Evolutionary conservation across 2,113 vertebrate genomes (phyloP).

Genomic region (Chinchilla lanigera): DNA sequence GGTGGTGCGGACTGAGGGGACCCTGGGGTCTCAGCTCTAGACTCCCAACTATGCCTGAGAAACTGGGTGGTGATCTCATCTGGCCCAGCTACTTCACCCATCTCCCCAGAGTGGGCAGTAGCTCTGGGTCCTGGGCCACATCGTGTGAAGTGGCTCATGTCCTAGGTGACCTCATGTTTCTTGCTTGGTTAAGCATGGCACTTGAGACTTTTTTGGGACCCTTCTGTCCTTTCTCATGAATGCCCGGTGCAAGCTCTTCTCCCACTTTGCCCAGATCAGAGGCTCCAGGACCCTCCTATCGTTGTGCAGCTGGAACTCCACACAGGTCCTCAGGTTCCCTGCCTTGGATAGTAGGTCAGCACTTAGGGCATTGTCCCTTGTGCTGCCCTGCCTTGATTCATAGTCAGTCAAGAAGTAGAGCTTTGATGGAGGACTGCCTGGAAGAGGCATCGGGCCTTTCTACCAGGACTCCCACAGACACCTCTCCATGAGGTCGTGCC

Average conservation of each 20-base stretch:
- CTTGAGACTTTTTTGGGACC: too few species aligned
- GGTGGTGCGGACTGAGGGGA: too few species aligned
- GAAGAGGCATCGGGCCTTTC: not conserved
- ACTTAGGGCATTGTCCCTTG: too few species aligned
- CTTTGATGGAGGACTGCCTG: not conserved
- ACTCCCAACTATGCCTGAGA: not conserved
- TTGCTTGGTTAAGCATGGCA: not conserved
- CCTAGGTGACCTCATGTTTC: not conserved
- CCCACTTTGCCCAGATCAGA: not conserved
- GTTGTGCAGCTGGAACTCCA: too few species aligned
- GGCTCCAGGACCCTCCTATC: too few species aligned
- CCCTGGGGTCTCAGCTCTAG: not conserved
- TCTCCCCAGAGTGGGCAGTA: too few species aligned
- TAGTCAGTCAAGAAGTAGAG: not conserved
- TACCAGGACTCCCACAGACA: not conserved
- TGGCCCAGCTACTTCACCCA: not conserved
- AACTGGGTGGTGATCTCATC: not conserved
- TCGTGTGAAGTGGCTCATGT: not conserved
- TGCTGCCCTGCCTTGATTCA: not conserved
- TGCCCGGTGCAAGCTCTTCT: not conserved
- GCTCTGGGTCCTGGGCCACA: not conserved
- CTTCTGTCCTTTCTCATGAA: not conserved
- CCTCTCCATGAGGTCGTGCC: rapidly evolving
- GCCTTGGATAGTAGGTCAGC: not conserved
- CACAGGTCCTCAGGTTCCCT: not conserved